phyloP scores from a whole-genome alignment of 2,113 vertebrate species.

The Dasypus novemcinctus region DNA sequence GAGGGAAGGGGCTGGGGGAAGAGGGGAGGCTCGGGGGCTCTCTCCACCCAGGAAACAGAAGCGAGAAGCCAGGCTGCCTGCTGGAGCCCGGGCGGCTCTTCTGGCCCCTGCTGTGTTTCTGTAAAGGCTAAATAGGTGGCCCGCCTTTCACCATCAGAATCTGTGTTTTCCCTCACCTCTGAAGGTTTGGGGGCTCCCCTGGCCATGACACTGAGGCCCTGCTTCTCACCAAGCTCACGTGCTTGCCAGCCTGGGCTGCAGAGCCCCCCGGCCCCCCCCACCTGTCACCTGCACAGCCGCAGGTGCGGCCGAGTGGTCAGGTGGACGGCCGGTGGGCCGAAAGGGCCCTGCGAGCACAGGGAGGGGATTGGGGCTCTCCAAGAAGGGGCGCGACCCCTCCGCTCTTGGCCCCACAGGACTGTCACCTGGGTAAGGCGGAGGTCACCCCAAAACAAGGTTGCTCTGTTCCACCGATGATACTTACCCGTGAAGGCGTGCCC shows the following conservation, averaged over 20 bases:
- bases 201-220: not conserved
- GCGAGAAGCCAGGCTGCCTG: too few species aligned
- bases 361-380: fast-evolving
- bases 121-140: not conserved
- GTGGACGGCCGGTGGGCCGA: not conserved
- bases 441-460: fast-evolving
- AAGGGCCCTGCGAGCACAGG: fast-evolving
- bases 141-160: fast-evolving
- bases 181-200: not conserved
- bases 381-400: not conserved
- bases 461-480: not conserved
- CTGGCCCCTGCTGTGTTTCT: fast-evolving
- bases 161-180: not conserved
- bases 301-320: fast-evolving
- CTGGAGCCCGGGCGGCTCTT: too few species aligned
- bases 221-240: not conserved
- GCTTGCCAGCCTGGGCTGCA: not conserved
- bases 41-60: too few species aligned
- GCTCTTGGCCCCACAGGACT: not conserved
- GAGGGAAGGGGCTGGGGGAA: not conserved
- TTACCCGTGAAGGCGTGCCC: fast-evolving
- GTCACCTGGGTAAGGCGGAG: fast-evolving
- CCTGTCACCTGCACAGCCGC: not conserved
- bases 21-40: not conserved
- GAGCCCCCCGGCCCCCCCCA: fast-evolving